Evolutionary conservation across 2,797 vertebrate genomes (phyloP).

Genomic region (Chiloscyllium punctatum): DNA sequence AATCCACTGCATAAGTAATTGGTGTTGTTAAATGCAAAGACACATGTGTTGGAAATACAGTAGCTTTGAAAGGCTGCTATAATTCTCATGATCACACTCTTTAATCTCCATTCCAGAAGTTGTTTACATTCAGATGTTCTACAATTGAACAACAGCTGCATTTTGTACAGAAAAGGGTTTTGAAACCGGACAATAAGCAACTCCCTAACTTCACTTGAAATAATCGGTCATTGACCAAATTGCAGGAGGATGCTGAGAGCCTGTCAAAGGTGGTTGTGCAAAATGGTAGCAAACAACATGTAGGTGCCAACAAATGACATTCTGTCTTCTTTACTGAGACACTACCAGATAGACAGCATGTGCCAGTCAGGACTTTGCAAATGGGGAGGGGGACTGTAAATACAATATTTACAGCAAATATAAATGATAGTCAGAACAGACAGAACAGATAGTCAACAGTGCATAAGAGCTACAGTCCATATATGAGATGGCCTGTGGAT

Average conservation of each 20-base stretch:
- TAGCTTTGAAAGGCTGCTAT: background rate
- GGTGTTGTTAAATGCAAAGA: background rate
- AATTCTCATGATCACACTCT: background rate
- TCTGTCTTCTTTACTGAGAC: too few species aligned
- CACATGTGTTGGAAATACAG: background rate
- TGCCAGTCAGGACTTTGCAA: too few species aligned
- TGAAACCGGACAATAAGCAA: too few species aligned
- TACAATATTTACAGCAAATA: too few species aligned
- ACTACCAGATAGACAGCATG: too few species aligned
- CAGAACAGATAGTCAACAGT: too few species aligned
- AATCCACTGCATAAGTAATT: background rate
- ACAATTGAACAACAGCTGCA: too few species aligned
- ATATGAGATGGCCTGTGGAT: too few species aligned
- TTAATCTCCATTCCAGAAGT: background rate
- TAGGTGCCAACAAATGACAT: background rate
- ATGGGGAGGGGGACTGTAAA: too few species aligned
- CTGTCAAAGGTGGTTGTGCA: background rate
- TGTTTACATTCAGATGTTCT: background rate
- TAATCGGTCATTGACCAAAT: background rate
- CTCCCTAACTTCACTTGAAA: background rate
- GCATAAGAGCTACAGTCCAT: too few species aligned
- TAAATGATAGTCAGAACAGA: too few species aligned
- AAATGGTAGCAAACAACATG: too few species aligned
- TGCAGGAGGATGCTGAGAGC: background rate
- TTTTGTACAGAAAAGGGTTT: background rate